Evolutionary conservation across 2,797 vertebrate genomes (phyloP).

Genomic region (Rhyacichthys aspro): DNA sequence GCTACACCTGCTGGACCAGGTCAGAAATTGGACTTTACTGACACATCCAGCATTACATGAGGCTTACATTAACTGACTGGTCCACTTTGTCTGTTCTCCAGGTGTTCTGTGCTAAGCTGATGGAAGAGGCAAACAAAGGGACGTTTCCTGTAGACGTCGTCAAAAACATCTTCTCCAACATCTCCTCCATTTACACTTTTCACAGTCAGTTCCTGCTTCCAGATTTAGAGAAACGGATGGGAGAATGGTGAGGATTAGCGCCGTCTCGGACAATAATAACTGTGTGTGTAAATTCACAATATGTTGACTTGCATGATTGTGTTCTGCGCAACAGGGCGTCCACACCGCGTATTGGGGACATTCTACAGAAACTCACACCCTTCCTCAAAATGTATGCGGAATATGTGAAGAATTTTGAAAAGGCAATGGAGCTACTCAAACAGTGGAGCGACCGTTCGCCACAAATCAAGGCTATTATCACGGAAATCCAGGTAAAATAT

Average conservation of each 20-base stretch:
- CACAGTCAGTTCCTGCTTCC: conserved; percentile 96
- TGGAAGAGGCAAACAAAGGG: conserved; percentile 92
- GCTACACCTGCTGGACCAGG: conserved; percentile 93
- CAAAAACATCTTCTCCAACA: conserved; percentile 98
- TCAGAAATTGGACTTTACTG: conserved; percentile 52
- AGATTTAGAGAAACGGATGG: conserved; percentile 95
- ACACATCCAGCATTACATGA: neutral
- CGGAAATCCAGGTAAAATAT: conserved; percentile 90
- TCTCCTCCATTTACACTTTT: conserved; percentile 92
- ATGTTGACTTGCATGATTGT: neutral
- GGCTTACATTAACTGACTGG: neutral
- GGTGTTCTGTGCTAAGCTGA: conserved; percentile 90
- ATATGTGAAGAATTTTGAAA: conserved; percentile 95
- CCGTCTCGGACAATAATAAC: neutral
- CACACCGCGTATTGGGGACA: conserved; percentile 93
- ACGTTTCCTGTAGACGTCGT: conserved; percentile 93
- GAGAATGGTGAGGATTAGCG: conserved; percentile 87
- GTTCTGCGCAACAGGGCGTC: conserved; percentile 79
- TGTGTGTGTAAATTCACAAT: neutral
- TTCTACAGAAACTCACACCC: conserved; percentile 94
- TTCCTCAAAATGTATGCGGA: conserved; percentile 99
- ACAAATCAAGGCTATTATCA: conserved; percentile 91
- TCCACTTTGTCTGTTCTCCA: conserved; percentile 51
- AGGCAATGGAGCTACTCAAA: conserved; percentile 94
- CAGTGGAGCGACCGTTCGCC: conserved; percentile 90